Conservation (phyloP, 2,797 vertebrate genomes). For the Ctenochaetus hawaiiensis region DNA sequence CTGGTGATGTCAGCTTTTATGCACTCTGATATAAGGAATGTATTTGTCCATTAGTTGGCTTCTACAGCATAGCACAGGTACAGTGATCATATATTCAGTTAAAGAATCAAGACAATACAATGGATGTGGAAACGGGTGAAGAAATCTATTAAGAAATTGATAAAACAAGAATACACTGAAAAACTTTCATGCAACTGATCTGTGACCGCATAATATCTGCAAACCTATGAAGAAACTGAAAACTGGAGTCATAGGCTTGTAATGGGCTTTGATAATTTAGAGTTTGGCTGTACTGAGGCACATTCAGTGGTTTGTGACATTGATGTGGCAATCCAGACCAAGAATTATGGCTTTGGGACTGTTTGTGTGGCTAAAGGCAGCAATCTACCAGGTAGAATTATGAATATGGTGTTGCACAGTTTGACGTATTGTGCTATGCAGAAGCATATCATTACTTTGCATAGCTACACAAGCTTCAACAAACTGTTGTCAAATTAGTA, state of each 20-base stretch:
- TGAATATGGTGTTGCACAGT: constrained; percentile 31
- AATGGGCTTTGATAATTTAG: constrained; percentile 13
- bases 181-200: not conserved
- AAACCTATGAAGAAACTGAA: constrained; percentile 25
- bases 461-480: constrained; percentile 40
- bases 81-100: not conserved
- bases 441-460: constrained; percentile 44
- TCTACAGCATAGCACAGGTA: not conserved
- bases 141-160: not conserved
- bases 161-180: not conserved
- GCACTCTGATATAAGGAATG: not conserved
- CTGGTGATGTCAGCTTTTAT: not conserved
- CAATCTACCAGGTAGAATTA: constrained; percentile 4
- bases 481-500: constrained; percentile 25
- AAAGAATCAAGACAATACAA: not conserved
- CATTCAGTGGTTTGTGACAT: constrained; percentile 22
- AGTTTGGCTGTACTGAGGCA: constrained; percentile 16
- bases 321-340: constrained; percentile 36
- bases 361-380: constrained; percentile 10
- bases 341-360: constrained; percentile 23
- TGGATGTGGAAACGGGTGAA: not conserved
- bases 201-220: constrained; percentile 13
- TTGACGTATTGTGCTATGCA: constrained; percentile 40
- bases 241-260: constrained; percentile 20
- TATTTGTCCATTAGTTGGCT: not conserved